Conservation (phyloP, 2,888 invertebrate species). For the Megastigmus dorsalis region DNA sequence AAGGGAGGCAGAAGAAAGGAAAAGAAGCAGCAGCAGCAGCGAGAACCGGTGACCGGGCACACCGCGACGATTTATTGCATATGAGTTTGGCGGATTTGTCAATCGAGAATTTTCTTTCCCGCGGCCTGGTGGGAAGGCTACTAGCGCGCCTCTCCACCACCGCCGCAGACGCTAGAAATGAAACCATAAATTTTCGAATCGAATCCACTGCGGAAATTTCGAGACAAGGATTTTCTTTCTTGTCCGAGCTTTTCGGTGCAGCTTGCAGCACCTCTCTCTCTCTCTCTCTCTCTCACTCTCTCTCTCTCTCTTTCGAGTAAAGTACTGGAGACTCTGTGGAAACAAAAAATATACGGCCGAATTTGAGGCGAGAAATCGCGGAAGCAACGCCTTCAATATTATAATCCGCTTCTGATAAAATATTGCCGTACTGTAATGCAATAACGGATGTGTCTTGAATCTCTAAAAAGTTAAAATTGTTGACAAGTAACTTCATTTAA, state of each 20-base stretch:
- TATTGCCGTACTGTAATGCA: too few relatives aligned
- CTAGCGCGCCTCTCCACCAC: not conserved
- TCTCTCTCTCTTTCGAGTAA: not conserved
- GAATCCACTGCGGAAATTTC: conserved; percentile 45
- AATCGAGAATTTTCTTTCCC: conserved; percentile 61
- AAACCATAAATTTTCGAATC: conserved; percentile 51
- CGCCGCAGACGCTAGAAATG: conserved; percentile 4
- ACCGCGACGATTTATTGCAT: conserved; percentile 70
- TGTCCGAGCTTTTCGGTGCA: conserved; percentile 12
- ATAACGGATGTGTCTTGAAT: too few relatives aligned
- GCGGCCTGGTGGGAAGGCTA: conserved; percentile 1
- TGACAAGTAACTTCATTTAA: too few relatives aligned
- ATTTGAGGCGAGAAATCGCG: too few relatives aligned
- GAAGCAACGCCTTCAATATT: too few relatives aligned
- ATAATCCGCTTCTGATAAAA: too few relatives aligned
- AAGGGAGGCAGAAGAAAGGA: conserved; percentile 1
- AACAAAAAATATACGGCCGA: conserved; percentile 12
- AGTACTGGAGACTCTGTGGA: not conserved
- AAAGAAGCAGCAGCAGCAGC: conserved; percentile 30
- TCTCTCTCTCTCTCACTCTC: too few relatives aligned
- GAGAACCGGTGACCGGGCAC: conserved; percentile 56
- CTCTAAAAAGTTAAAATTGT: too few relatives aligned
- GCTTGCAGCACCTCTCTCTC: too few relatives aligned
- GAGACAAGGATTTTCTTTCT: conserved; percentile 40
- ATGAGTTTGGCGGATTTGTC: conserved; percentile 73